Conservation (phyloP, 2,888 invertebrate genomes). For the Noctua janthina region DNA sequence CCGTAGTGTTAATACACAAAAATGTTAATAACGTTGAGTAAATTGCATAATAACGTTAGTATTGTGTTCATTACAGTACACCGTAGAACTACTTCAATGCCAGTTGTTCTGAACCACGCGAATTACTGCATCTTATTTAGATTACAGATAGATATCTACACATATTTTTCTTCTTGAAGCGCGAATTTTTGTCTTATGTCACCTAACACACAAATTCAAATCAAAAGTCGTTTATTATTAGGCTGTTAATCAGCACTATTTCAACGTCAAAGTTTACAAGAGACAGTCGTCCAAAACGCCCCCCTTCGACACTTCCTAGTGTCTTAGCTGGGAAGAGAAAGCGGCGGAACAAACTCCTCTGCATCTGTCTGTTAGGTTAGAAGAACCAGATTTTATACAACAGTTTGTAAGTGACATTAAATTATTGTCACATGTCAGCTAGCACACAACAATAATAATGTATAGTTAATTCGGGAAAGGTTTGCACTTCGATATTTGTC, state of each 20-base stretch:
- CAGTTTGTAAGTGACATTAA: too few species aligned
- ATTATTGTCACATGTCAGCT: too few species aligned
- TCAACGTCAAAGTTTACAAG: too few species aligned
- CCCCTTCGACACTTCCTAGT: too few species aligned
- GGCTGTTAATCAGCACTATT: too few species aligned
- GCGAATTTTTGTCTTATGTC: neutral
- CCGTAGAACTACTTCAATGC: constrained; percentile 13
- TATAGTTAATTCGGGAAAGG: neutral
- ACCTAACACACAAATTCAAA: neutral
- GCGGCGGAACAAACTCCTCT: too few species aligned
- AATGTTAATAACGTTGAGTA: constrained; percentile 17
- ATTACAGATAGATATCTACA: neutral
- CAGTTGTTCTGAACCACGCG: neutral
- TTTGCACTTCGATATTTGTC: neutral
- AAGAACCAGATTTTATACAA: too few species aligned
- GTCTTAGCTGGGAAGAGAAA: too few species aligned
- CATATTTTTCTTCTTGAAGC: neutral
- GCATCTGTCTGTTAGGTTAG: too few species aligned
- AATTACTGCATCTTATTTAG: constrained; percentile 8
- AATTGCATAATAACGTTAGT: constrained; percentile 17
- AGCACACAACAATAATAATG: too few species aligned
- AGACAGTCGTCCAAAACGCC: too few species aligned
- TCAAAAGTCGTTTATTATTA: too few species aligned
- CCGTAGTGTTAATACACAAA: constrained; percentile 11
- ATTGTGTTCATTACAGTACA: constrained; percentile 31